Percentiles rank a stretch among this genome's conserved stretches.
Conservation (phyloP, 2,113 vertebrate genomes). For the Misgurnus anguillicaudatus region DNA sequence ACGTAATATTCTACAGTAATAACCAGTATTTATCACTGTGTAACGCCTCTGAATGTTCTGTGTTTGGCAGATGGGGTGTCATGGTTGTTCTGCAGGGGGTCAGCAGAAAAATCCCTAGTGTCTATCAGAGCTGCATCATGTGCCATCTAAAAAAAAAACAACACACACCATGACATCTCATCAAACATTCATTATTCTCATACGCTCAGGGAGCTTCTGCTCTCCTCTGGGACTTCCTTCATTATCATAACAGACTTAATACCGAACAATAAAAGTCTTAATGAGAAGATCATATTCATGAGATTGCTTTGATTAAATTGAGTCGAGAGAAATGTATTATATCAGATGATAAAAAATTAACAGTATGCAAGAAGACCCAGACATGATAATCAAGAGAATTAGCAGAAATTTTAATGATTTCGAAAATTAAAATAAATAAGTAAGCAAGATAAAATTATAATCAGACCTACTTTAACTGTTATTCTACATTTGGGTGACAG, state of each 20-base stretch:
- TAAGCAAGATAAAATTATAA: constrained; percentile 6
- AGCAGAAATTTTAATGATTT: not conserved
- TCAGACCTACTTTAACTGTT: not conserved
- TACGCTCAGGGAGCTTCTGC: constrained; percentile 52
- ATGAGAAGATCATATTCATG: constrained; percentile 25
- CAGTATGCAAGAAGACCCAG: not conserved
- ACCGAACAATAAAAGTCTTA: constrained; percentile 22
- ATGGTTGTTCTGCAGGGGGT: constrained; percentile 36
- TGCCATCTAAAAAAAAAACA: constrained; percentile 41
- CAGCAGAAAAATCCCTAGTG: not conserved
- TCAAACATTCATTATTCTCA: constrained; percentile 41
- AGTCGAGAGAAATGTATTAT: not conserved
- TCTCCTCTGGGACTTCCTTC: constrained; percentile 2
- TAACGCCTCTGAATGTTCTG: constrained; percentile 30
- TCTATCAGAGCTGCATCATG: constrained; percentile 11
- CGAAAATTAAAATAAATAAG: not conserved
- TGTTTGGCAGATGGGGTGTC: constrained; percentile 52
- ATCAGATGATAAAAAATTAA: not conserved
- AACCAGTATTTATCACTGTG: not conserved
- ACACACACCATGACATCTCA: constrained; percentile 18
- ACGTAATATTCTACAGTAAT: not conserved
- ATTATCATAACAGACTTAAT: constrained; percentile 26
- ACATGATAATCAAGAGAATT: not conserved
- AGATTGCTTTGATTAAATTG: not conserved
- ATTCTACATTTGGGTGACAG: not conserved